Evolutionary conservation across 2,888 invertebrate species (phyloP), one percentile per base, ranked within the genome.

Genomic region (Harmothoe impar): DNA sequence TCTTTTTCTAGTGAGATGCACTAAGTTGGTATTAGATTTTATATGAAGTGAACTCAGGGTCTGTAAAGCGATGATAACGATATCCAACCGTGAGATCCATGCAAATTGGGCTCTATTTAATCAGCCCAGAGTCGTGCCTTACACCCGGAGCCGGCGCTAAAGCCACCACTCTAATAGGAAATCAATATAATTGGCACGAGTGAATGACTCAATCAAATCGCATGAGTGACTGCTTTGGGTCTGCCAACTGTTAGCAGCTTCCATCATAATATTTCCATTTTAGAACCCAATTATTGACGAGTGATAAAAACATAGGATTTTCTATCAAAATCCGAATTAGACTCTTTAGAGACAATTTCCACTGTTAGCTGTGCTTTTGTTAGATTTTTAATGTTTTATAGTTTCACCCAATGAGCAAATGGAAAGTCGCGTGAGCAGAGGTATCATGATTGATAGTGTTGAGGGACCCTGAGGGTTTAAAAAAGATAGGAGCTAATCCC

Each of bases 141-240:
- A 62, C 62, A n/a, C n/a, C 23, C 62, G n/a, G 20, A 62, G 3
- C 62, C 23, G 7, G n/a, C 20, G 20, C 23, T n/a, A n/a, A n/a
- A 62, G 1, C 23, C 62, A 62, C 62, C 15, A 1, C 20, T 5
- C 62, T 62, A 62, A 62, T 62, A 15, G 62, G n/a, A 62, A 62
- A 62, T 62, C 62, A 62, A 62, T 62, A 62, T 62, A n/a, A n/a
- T 43, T 62, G 62, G 62, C 62, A 62, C 62, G n/a, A 62, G n/a
- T 62, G 62, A 62, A n/a, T n/a, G 62, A n/a, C n/a, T 62, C 62
- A 62, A 62, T 62, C 62, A 62, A 20, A 62, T 62, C 62, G 62
- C 62, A 62, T 62, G 23, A n/a, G n/a, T 62, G 62, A 20, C 62
- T n/a, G 62, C 62, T 62, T n/a, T 62, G 20, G 15, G 62, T 20